Evolutionary conservation across 2,797 vertebrate species (phyloP).

Genomic region (Channallabes apus): DNA sequence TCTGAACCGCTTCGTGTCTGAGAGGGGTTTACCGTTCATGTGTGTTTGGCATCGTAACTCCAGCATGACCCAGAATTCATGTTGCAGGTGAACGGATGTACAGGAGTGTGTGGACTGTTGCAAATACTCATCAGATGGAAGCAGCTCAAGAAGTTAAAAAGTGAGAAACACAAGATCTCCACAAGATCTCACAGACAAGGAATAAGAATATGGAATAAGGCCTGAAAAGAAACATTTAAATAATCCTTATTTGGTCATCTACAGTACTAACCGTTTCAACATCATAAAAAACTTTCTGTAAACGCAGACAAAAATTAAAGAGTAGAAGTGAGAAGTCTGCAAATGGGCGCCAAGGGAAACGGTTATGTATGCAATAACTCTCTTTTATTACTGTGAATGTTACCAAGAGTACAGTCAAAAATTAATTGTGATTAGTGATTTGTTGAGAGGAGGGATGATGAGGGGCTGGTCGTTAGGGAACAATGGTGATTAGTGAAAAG

Average conservation of each 20-base stretch:
- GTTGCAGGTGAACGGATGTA: constrained; percentile 11
- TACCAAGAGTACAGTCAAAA: background rate
- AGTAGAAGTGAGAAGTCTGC: background rate
- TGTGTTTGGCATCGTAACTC: background rate
- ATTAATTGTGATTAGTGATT: background rate
- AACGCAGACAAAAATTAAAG: background rate
- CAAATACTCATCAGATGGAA: background rate
- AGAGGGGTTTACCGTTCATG: constrained; percentile 1
- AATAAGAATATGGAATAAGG: no score
- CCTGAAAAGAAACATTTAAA: no score
- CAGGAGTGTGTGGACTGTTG: background rate
- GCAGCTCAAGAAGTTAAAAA: background rate
- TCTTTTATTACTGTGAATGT: background rate
- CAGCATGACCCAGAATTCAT: background rate
- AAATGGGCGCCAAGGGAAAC: background rate
- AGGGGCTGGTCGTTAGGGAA: no score
- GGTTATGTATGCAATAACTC: background rate
- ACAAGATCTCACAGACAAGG: background rate
- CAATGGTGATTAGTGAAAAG: no score
- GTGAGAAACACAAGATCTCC: no score
- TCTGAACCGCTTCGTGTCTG: background rate
- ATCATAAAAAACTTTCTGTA: background rate
- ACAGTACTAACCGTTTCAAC: background rate
- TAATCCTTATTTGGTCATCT: background rate
- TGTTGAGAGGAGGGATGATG: background rate